These are phyloP conservation scores for Thripadectes ignobilis DNA, from an alignment of 2,797 vertebrate genomes.

Conservation along the genomic window DNA sequence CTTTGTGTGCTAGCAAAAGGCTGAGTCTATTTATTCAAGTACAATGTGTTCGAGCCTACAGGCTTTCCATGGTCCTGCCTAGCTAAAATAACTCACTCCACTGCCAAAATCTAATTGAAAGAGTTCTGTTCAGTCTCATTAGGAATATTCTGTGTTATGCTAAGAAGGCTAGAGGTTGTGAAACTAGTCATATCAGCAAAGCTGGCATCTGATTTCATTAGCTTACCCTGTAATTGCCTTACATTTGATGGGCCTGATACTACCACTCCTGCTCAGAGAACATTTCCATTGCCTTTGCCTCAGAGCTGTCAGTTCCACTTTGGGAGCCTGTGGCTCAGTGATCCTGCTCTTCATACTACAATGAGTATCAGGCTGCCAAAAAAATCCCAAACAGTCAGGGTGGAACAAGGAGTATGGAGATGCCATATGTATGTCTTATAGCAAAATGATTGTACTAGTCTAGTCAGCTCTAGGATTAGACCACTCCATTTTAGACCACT, in stretches of 20 bases:
- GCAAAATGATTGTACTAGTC: not conserved
- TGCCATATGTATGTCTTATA: not conserved
- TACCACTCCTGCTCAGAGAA: not conserved
- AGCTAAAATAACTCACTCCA: constrained; percentile 62
- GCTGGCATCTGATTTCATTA: constrained; percentile 63
- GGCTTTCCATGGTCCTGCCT: constrained; percentile 51
- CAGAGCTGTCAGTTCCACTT: not conserved
- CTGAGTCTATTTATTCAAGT: constrained; percentile 54
- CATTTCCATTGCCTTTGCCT: not conserved
- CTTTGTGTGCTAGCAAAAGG: constrained; percentile 51
- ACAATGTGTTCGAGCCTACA: constrained; percentile 46
- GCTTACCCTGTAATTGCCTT: constrained; percentile 52
- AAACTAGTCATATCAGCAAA: constrained; percentile 66
- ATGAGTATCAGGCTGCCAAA: not conserved
- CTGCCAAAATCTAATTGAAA: constrained; percentile 72
- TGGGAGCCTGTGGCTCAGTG: not conserved
- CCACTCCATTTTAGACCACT: not conserved
- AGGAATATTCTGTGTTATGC: constrained; percentile 72
- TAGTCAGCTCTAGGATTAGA: not conserved
- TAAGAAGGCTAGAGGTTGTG: constrained; percentile 61
- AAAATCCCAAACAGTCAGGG: not conserved
- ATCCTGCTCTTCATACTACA: not conserved
- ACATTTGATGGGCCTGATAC: not conserved
- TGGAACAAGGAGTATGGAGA: not conserved
- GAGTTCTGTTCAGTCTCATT: constrained; percentile 63